These are phyloP conservation scores for Acanthiza pusilla DNA, from an alignment of 2,797 vertebrate genomes.

Conservation along the genomic window DNA sequence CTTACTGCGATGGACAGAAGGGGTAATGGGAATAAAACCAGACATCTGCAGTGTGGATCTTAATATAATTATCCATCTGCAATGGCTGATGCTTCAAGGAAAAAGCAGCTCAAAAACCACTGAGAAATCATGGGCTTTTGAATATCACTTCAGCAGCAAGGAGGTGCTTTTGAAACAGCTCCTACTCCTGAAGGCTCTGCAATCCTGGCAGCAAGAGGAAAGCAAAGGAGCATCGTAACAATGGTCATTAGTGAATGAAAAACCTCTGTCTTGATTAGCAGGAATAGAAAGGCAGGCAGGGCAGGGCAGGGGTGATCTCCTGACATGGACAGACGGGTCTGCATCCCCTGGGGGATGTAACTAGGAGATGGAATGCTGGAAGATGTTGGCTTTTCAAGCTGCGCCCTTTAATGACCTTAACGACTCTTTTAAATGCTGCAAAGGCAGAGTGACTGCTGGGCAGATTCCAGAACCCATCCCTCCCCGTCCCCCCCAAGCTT, in stretches of 20 bases:
- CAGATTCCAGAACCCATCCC: background rate
- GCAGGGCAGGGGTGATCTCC: background rate
- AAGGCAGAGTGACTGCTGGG: background rate
- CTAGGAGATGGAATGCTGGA: accelerated
- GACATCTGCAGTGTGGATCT: background rate
- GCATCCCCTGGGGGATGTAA: accelerated
- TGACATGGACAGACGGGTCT: too few species aligned
- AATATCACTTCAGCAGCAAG: background rate
- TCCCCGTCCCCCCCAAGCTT: too few species aligned
- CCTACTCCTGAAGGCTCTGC: background rate
- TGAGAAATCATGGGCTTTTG: accelerated
- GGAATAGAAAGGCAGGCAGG: background rate
- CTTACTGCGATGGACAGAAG: background rate
- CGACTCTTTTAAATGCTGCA: background rate
- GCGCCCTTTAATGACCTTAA: background rate
- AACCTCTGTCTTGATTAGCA: background rate
- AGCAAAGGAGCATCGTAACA: background rate
- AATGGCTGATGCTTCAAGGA: background rate
- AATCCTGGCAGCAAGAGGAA: background rate
- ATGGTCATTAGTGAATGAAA: background rate
- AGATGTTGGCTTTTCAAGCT: background rate
- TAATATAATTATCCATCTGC: background rate
- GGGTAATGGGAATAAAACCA: background rate
- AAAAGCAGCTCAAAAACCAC: background rate
- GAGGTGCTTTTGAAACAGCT: background rate